Percentiles rank a stretch among this genome's conserved stretches.
phyloP scores from a whole-genome alignment of 2,797 vertebrate genomes.

The Aldrovandia affinis region DNA sequence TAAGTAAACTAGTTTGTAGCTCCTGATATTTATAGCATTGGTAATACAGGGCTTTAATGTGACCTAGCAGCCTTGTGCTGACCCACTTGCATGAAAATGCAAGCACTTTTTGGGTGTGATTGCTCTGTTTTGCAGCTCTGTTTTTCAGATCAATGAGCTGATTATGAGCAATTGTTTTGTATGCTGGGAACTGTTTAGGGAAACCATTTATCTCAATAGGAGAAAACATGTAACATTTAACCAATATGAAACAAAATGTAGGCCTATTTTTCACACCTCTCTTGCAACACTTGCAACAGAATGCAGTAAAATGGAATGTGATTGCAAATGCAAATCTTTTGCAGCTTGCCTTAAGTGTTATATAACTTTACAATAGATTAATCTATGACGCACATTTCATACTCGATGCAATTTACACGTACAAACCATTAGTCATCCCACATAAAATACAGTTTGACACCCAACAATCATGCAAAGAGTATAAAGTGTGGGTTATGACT shows the following conservation, averaged over 20 bases:
- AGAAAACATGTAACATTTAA: not conserved
- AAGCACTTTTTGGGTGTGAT: not conserved
- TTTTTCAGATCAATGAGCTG: not conserved
- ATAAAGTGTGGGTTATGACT: not conserved
- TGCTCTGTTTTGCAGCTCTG: not conserved
- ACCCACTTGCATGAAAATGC: not conserved
- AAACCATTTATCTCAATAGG: not conserved
- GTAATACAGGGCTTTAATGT: not conserved
- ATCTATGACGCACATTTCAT: not conserved
- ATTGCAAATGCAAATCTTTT: not conserved
- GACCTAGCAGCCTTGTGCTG: not conserved
- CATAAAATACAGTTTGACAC: not conserved
- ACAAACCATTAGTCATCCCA: not conserved
- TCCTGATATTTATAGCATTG: not conserved
- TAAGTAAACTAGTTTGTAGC: not conserved
- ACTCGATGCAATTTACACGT: not conserved
- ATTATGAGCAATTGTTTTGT: not conserved
- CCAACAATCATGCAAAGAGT: slow-evolving; percentile 4
- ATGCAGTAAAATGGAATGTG: not conserved
- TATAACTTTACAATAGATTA: not conserved
- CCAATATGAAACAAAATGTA: not conserved
- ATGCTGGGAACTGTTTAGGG: slow-evolving; percentile 1
- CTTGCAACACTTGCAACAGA: not conserved
- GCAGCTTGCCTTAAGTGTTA: not conserved
- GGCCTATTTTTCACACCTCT: not conserved